Base-by-base conservation (phyloP, 2,888 invertebrate species). In the Cosmorhoe ocellata region DNA sequence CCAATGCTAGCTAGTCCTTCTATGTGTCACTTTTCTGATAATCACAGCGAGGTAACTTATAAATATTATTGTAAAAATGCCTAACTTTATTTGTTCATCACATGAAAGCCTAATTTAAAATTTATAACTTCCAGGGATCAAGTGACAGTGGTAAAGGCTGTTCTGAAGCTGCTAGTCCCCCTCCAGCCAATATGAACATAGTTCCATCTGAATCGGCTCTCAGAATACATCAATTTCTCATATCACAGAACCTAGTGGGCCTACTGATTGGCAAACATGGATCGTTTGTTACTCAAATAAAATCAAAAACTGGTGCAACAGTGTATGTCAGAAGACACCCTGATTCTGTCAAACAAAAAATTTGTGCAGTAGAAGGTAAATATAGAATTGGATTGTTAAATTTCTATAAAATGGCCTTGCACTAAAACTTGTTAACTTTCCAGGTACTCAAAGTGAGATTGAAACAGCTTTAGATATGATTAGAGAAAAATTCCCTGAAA, bases 221-320 rank as follows among this genome's bases (percentile, higher is more conserved):
- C 61, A 85, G 90, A 64, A 88, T 89, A 84, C 94, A 94, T 74
- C 94, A 96, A 75, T 96, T 97, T 84, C 86, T 93, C 61, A 92
- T 96, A 71, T 94, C 94, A 32, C 94, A 94, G 72, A 85, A 91
- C 48, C 87, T 97, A 59, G 96, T 97, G 51, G 98, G 98, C 11
- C 93, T 95, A 50, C 90, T 98, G 63, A 98, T 98, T 78, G 98
- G 98, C 31, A 93, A 93, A 67, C 93, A 94, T 65, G 97, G 97
- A 33, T 89, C 92, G 31, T 95, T 95, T 83, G 94, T 98, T n/a
- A 94, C 94, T 59, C 92, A 92, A 69, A 95, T 97, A 61, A 95
- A 96, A 78, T 89, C 92, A 24, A 94, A 94, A 76, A 95, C 97
- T 1, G 93, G 94, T 62, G 96, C 97, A 12, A 93, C 92, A 71